Evolutionary conservation across 1,140 invertebrate species (phyloP).

Genomic region (Drosophila oshimai): DNA sequence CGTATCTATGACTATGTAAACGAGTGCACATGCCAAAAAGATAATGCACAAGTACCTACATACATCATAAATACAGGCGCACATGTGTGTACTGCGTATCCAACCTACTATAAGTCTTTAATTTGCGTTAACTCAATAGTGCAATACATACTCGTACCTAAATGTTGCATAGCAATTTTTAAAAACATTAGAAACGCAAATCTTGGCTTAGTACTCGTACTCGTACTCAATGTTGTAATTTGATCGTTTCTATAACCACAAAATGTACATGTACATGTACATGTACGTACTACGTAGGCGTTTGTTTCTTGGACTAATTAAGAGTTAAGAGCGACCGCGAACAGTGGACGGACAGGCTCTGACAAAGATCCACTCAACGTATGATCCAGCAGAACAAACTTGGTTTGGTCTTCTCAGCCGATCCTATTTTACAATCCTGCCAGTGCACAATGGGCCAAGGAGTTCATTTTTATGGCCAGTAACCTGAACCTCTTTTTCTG

Average conservation of each 20-base stretch:
- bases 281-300: too few species aligned
- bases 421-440: not conserved
- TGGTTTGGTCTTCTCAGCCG: not conserved
- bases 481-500: too few species aligned
- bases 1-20: conserved; percentile 2
- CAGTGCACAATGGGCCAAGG: not conserved
- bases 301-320: conserved; percentile 51
- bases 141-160: conserved; percentile 39
- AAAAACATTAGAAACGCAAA: conserved; percentile 67
- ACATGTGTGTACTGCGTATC: conserved; percentile 5
- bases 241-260: conserved; percentile 67
- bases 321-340: conserved; percentile 18
- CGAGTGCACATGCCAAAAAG: not conserved
- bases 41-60: too few species aligned
- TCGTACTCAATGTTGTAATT: conserved; percentile 78
- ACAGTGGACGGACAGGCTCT: not conserved
- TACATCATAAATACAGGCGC: conserved; percentile 4
- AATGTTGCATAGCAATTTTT: conserved; percentile 69
- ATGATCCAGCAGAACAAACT: not conserved
- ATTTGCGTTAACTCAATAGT: conserved; percentile 61
- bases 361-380: not conserved
- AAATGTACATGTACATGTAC: conserved; percentile 61
- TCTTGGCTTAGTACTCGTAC: conserved; percentile 71
- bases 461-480: too few species aligned
- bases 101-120: conserved; percentile 33